Conservation (phyloP, 2,113 vertebrate genomes). For the Fregata magnificens region DNA sequence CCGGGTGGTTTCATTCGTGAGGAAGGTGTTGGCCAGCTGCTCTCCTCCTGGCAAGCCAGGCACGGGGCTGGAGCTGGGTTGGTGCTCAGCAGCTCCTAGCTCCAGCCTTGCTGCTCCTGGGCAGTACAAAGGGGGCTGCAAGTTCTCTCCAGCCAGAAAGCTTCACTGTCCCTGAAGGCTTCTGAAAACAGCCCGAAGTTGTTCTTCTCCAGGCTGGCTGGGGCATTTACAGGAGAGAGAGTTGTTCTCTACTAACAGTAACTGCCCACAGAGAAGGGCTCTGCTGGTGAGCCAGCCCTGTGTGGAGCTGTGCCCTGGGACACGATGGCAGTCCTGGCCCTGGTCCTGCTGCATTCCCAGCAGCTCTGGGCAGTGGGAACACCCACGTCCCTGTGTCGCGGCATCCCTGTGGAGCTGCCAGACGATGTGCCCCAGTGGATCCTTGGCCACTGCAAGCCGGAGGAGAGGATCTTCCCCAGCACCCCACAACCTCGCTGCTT, state of each 20-base stretch:
- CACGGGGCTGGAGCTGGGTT: not conserved
- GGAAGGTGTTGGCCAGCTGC: no score
- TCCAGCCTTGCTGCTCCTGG: not conserved
- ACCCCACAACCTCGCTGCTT: accelerated
- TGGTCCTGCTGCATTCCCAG: not conserved
- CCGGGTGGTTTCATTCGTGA: accelerated
- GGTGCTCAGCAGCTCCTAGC: not conserved
- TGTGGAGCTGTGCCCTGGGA: not conserved
- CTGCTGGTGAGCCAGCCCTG: not conserved
- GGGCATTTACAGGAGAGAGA: not conserved
- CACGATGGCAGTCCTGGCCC: not conserved
- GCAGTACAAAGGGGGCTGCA: not conserved
- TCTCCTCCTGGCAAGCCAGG: not conserved
- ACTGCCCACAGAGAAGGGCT: accelerated
- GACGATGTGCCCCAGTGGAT: accelerated
- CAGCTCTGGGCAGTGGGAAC: not conserved
- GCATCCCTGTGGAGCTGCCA: accelerated
- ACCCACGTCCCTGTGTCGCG: accelerated
- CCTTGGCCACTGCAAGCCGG: not conserved
- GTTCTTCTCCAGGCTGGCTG: not conserved
- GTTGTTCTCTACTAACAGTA: not conserved
- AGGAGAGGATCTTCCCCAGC: not conserved
- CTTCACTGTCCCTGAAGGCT: not conserved
- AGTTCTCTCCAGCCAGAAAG: not conserved
- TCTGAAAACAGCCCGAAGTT: not conserved